Evolutionary conservation across 35 echinoderm and acorn worm species (phyloP).

Genomic region (Chiridota heheva): DNA sequence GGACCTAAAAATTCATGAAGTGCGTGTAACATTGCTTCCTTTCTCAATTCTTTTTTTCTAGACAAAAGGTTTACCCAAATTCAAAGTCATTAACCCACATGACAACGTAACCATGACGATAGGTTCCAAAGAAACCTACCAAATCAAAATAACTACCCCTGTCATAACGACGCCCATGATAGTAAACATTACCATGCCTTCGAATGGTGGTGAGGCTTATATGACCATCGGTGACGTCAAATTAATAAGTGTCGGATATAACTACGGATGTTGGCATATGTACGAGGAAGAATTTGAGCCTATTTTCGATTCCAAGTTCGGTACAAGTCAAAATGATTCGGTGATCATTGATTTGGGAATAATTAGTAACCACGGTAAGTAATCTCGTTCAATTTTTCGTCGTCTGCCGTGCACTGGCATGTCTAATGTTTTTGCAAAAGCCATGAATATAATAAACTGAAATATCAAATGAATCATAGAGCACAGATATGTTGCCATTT

Average conservation of each 20-base stretch:
- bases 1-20: too few relatives aligned
- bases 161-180: conserved; percentile 68
- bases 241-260: conserved; percentile 50
- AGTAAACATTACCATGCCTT: conserved; percentile 73
- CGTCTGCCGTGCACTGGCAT: too few relatives aligned
- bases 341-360: conserved; percentile 74
- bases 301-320: conserved; percentile 24
- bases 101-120: conserved; percentile 73
- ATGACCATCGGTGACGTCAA: conserved; percentile 65
- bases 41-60: conserved; percentile 3
- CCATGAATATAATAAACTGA: too few relatives aligned
- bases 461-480: too few relatives aligned
- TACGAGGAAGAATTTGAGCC: conserved; percentile 64
- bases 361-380: conserved; percentile 81
- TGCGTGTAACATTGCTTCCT: too few relatives aligned
- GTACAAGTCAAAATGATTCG: conserved; percentile 70
- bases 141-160: conserved; percentile 67
- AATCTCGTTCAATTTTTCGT: neutral
- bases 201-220: conserved; percentile 61
- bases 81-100: conserved; percentile 38
- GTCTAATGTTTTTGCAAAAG: too few relatives aligned
- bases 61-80: conserved; percentile 50
- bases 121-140: conserved; percentile 66
- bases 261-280: conserved; percentile 67
- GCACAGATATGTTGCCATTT: too few relatives aligned